Conservation (phyloP, 2,888 invertebrate genomes). For the Chesias legatella region DNA sequence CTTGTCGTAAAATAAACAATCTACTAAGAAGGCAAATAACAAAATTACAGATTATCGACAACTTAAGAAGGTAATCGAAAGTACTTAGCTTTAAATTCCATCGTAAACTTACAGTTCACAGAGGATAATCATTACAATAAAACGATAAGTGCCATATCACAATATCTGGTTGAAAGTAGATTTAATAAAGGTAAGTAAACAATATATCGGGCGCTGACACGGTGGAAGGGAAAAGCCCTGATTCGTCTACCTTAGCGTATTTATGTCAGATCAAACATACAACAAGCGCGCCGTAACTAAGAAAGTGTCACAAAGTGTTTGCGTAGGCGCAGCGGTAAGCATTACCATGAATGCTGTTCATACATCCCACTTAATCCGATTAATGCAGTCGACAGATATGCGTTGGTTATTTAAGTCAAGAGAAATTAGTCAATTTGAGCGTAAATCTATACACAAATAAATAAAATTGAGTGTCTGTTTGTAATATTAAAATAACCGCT, state of each 20-base stretch:
- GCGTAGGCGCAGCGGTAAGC: constrained; percentile 60
- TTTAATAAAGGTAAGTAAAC: constrained; percentile 26
- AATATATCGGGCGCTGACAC: constrained; percentile 39
- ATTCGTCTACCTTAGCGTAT: constrained; percentile 50
- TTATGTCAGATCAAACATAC: constrained; percentile 57
- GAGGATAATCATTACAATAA: constrained; percentile 17
- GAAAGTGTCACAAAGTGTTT: constrained; percentile 65
- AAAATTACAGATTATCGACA: constrained; percentile 16
- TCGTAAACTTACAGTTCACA: constrained; percentile 17
- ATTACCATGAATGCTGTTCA: constrained; percentile 39
- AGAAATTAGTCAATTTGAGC: constrained; percentile 42
- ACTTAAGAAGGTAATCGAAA: constrained; percentile 2
- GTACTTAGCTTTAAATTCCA: constrained; percentile 10
- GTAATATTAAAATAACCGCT: too few species aligned
- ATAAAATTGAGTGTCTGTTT: too few species aligned
- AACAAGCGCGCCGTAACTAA: constrained; percentile 60
- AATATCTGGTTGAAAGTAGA: constrained; percentile 17
- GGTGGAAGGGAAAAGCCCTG: constrained; percentile 45
- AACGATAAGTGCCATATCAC: constrained; percentile 12
- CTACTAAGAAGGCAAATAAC: too few species aligned
- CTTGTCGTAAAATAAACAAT: too few species aligned
- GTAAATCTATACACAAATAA: constrained; percentile 38
- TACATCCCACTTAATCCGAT: constrained; percentile 60
- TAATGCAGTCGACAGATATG: constrained; percentile 41
- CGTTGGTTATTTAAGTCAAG: constrained; percentile 28